These are phyloP conservation scores for Sicus ferrugineus DNA, from an alignment of 2,888 invertebrate species.

Conservation along the genomic window DNA sequence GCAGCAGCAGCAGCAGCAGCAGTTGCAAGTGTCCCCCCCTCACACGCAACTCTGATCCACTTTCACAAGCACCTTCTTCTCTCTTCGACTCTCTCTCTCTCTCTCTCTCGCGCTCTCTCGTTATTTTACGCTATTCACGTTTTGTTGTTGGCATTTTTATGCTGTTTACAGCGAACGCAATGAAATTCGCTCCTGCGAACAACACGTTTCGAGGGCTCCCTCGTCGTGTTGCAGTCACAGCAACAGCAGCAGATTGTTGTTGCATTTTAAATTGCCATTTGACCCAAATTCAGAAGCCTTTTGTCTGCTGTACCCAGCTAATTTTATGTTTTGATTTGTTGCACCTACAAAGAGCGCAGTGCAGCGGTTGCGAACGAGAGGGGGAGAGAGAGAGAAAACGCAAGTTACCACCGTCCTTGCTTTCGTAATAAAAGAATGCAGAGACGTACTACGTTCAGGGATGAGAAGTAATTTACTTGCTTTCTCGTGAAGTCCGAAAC, in stretches of 20 bases:
- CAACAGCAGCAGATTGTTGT: no score
- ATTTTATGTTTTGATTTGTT: neutral
- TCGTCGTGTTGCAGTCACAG: neutral
- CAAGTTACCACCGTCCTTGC: no score
- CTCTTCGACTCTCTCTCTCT: neutral
- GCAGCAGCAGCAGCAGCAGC: neutral
- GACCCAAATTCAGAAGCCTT: conserved; percentile 12
- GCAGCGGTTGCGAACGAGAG: neutral
- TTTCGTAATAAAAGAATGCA: no score
- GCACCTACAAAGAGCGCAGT: no score
- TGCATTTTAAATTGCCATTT: neutral
- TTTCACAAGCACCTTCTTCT: neutral
- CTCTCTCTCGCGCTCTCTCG: no score
- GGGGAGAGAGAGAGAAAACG: neutral
- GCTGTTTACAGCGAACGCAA: neutral
- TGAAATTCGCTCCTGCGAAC: neutral
- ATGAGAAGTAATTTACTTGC: no score
- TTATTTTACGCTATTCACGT: neutral
- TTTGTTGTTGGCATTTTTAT: neutral
- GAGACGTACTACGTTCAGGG: no score
- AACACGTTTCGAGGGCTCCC: neutral
- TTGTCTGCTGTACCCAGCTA: neutral
- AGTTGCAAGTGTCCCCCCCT: neutral
- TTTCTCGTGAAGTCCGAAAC: no score
- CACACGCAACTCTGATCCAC: no score